Base-by-base conservation (phyloP, 2,888 invertebrate species). In the Druceiella hillmani region DNA sequence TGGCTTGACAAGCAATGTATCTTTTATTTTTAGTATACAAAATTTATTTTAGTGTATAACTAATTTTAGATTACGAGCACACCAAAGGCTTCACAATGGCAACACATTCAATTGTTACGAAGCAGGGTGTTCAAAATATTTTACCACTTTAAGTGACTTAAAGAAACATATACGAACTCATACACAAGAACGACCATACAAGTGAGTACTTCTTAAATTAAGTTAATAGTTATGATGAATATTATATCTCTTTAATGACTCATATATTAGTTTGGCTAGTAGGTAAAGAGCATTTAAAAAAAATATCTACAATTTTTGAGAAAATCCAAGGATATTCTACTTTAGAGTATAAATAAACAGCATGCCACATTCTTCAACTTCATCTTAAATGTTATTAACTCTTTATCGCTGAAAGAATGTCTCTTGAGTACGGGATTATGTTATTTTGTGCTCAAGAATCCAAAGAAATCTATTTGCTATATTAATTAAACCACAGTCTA, bases 131-230 rank as follows among this genome's bases (percentile, higher is more conserved):
- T 72, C 81, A 44, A 94, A 94, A 61, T 89, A 83, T 62, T 95
- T 95, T 62, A 95, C 94, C 5, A 95, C 94, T 11, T 73, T 90
- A 44, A 92, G 92, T 61, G 94, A 95, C 67, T 76, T 94, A 51
- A 89, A 92, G 66, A 95, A 95, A 75, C 95, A 95, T 61, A 81
- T 82, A 53, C 78, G 93, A 41, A 92, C 90, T 14, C 94, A 94
- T 56, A 92, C 93, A 10, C 87, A 92, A 59, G 92, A 93, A 64
- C 75, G 88, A 53, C 89, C 89, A 0, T 90, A 87, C 66, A 88
- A 81, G 86, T 87, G 67, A 68, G 78, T 75, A 50, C 44, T 33
- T 39, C 42, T 42, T 36, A 43, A 48, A 27, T n/a, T 38, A 6
- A 20, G 22, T n/a, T n/a, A n/a, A n/a, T n/a, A n/a, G n/a, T n/a